Percentiles rank a stretch among this genome's conserved stretches.
Evolutionary conservation across 2,888 invertebrate genomes (phyloP).

Genomic region (Agrenia bidenticulata): DNA sequence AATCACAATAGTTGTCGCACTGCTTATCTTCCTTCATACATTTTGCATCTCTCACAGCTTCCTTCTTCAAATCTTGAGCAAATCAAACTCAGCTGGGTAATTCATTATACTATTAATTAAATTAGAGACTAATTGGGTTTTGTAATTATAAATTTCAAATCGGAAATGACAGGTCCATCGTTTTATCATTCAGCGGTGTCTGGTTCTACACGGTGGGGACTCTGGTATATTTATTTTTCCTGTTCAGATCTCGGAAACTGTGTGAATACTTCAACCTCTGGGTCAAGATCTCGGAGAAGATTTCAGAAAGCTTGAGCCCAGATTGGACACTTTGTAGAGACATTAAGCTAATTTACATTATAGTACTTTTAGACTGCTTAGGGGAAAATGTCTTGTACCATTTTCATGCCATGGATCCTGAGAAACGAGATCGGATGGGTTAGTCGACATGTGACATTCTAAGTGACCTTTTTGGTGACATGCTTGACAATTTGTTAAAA

Average conservation of each 20-base stretch:
- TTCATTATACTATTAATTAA: neutral
- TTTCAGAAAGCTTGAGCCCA: conserved; percentile 24
- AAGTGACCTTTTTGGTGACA: neutral
- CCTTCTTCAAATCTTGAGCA: conserved; percentile 14
- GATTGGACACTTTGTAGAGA: conserved; percentile 29
- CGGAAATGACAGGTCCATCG: conserved; percentile 29
- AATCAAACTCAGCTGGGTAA: conserved; percentile 39
- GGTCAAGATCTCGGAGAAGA: conserved; percentile 26
- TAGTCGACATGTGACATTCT: neutral
- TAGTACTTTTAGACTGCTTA: conserved; percentile 38
- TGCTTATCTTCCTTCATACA: conserved; percentile 30
- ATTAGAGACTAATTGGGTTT: no score
- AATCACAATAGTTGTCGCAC: conserved; percentile 26
- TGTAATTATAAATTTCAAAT: no score
- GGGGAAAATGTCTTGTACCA: conserved; percentile 49
- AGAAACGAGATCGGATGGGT: conserved; percentile 21
- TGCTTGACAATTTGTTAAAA: neutral
- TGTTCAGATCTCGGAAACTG: conserved; percentile 28
- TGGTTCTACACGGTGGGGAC: conserved; percentile 46
- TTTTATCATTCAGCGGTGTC: conserved; percentile 38
- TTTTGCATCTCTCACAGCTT: conserved; percentile 37
- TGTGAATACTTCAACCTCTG: conserved; percentile 35
- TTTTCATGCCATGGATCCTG: conserved; percentile 40
- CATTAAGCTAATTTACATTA: conserved; percentile 38
- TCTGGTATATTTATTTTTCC: conserved; percentile 40